phyloP scores from a whole-genome alignment of 2,797 vertebrate species.

The Brotogeris chrysoptera region DNA sequence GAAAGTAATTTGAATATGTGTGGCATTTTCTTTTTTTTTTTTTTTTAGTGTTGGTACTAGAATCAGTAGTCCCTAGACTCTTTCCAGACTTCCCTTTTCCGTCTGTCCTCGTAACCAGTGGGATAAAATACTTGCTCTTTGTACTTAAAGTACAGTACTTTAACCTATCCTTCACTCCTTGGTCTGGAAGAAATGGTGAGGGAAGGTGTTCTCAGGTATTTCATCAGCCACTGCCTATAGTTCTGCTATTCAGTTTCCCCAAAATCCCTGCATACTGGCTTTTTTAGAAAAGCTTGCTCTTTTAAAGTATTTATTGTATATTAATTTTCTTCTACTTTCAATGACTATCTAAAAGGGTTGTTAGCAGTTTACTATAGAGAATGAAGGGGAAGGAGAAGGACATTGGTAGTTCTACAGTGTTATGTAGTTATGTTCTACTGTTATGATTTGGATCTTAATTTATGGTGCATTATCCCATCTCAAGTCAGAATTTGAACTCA shows the following conservation, averaged over 20 bases:
- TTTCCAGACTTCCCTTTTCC: neutral
- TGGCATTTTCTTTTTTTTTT: neutral
- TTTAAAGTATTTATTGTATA: neutral
- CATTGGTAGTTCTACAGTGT: neutral
- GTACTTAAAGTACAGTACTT: neutral
- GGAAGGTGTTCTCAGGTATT: neutral
- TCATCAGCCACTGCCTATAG: neutral
- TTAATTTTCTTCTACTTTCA: neutral
- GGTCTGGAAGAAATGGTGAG: neutral
- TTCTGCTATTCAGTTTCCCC: neutral
- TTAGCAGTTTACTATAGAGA: neutral
- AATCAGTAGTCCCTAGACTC: neutral
- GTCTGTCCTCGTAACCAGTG: neutral
- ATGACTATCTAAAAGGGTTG: neutral
- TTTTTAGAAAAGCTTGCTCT: neutral
- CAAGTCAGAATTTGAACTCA: neutral
- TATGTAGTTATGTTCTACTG: no score
- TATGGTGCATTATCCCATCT: neutral
- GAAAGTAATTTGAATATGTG: neutral
- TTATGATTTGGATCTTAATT: neutral
- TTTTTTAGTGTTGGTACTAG: neutral
- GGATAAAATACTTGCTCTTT: neutral
- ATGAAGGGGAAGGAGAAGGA: neutral
- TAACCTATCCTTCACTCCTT: neutral
- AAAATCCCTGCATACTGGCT: neutral